Base-by-base conservation (phyloP, 2,888 invertebrate species). In the Tipula helvola region DNA sequence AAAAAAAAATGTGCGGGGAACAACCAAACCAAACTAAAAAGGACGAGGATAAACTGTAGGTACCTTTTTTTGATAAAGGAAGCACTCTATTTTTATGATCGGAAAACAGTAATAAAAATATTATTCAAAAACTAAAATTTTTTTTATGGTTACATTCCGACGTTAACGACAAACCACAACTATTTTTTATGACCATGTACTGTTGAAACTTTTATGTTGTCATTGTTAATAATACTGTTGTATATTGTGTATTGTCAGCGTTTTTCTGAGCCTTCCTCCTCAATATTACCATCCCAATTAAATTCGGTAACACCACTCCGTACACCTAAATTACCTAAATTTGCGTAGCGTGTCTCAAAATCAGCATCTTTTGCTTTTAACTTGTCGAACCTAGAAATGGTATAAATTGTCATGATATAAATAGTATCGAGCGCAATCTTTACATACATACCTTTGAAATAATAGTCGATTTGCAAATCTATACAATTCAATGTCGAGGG, bases 401-500 rank as follows among this genome's bases (percentile, higher is more conserved):
- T 1, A 28, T 28, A 28, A 28, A 85, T 85, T 7, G n/a, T 16
- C 13, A 84, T 83, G 5, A 28, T 13, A 86, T 86, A 18, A 5
- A 41, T 10, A 10, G 10, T 41, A 12, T 44, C 44, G 44, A 3
- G 10, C 44, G 7, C 39, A 44, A 52, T 52, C 28, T 52, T n/a
- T 52, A 7, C 44, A 84, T 71, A 88, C 90, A 89, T 88, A 94
- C 94, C 94, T 93, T 91, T 95, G 94, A 89, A 96, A 95, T 91
- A 99, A 95, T 88, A 99, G 93, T 90, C 95, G 95, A 91, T 96
- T 96, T 86, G 99, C 99, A 92, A 96, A 99, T 88, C 96, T 95
- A 91, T 99, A 99, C 87, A 99, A 93, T 92, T 98, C 96, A 87
- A 98, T 93, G 91, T 99, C 99, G 88, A 99, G 93, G 88, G 95